Percentiles rank a stretch among this genome's conserved stretches.
Evolutionary conservation across 2,888 invertebrate genomes (phyloP).

Genomic region (Sclerodermus sp.): DNA sequence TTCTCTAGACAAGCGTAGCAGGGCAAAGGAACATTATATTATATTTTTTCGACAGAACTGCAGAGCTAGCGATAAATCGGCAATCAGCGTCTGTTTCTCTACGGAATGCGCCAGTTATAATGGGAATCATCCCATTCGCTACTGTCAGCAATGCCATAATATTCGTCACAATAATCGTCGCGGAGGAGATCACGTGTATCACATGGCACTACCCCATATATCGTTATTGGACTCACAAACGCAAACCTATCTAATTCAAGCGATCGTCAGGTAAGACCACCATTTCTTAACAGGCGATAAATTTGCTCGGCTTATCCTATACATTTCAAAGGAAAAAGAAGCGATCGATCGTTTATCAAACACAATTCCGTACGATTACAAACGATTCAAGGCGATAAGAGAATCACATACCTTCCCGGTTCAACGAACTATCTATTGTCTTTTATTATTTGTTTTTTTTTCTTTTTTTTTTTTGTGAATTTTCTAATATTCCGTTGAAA

Average conservation of each 20-base stretch:
- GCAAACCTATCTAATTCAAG: conserved; percentile 91
- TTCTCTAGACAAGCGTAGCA: no score
- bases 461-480: no score
- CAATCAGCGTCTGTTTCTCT: conserved; percentile 94
- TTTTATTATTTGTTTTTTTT: no score
- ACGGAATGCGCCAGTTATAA: conserved; percentile 96
- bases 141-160: conserved; percentile 87
- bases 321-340: neutral
- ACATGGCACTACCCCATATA: conserved; percentile 81
- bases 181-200: conserved; percentile 88
- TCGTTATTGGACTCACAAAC: conserved; percentile 90
- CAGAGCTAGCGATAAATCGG: conserved; percentile 85
- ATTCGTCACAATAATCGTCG: conserved; percentile 85
- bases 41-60: no score
- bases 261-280: conserved; percentile 78
- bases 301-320: conserved; percentile 15
- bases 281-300: no score
- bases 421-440: no score
- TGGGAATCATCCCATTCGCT: conserved; percentile 93
- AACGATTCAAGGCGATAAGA: no score
- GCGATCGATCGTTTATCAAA: neutral
- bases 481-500: no score
- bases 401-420: no score
- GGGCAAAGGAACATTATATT: no score
- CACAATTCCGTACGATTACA: neutral